A percentile compares a stretch with the other conserved stretches of the same genome.
Evolutionary conservation across 2,888 invertebrate genomes (phyloP).

Genomic region (Drosophila neotestacea): DNA sequence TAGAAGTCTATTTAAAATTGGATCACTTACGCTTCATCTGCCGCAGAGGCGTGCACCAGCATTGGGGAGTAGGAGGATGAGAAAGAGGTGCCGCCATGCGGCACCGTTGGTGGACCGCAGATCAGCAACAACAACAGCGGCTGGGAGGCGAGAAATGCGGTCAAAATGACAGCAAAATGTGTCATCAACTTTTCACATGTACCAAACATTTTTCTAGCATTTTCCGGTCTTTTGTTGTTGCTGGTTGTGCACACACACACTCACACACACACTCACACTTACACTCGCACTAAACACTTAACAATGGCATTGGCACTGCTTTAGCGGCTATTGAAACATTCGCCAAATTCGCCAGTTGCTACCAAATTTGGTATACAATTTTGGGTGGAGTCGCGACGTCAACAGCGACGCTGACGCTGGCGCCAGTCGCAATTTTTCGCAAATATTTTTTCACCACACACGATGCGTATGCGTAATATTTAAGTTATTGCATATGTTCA

Average conservation of each 20-base stretch:
- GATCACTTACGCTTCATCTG: constrained; percentile 84
- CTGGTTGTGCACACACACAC: constrained; percentile 26
- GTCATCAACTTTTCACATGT: constrained; percentile 85
- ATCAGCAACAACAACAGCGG: constrained; percentile 80
- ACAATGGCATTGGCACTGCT: constrained; percentile 16
- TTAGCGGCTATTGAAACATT: constrained; percentile 11
- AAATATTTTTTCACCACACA: constrained; percentile 48
- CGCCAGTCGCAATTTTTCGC: constrained; percentile 46
- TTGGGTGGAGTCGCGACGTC: constrained; percentile 77
- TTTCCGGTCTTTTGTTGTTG: constrained; percentile 75
- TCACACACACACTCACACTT: neutral
- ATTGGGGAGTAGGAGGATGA: constrained; percentile 41
- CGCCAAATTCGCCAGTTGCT: constrained; percentile 15
- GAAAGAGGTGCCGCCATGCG: constrained; percentile 63
- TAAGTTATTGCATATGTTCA: constrained; percentile 23
- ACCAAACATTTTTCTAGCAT: constrained; percentile 85
- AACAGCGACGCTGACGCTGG: constrained; percentile 62
- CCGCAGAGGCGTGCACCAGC: constrained; percentile 81
- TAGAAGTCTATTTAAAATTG: no score
- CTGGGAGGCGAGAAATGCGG: constrained; percentile 83
- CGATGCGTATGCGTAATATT: constrained; percentile 67
- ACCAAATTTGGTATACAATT: constrained; percentile 70
- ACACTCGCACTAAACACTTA: constrained; percentile 15
- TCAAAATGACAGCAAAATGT: constrained; percentile 84
- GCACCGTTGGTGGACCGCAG: constrained; percentile 69